Evolutionary conservation across 92 coral and sea anemone species (phyloP), one percentile per base, ranked within the genome.

Genomic region (Zoanthus gigantus): DNA sequence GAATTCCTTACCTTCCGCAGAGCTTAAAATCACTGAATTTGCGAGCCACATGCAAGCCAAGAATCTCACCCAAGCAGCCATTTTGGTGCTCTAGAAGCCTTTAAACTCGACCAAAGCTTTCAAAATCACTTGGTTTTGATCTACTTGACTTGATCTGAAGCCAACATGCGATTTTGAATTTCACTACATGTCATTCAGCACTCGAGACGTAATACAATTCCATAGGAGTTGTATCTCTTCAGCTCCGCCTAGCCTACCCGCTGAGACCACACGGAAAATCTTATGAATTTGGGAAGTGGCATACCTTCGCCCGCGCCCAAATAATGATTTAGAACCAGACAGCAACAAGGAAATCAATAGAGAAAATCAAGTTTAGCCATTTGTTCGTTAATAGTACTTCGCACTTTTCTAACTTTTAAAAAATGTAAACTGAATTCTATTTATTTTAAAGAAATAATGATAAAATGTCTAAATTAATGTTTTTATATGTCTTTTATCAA

Each of bases 221-320:
- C 75, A 81, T 65, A 81, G 29, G 61, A 45, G 75, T 45, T 7
- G 29, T 7, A 42, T 77, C 37, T 54, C 2, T 23, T 17, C 69
- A 63, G 23, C 82, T 77, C 82, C 82, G 67, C 82, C 82, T 44
- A 12, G 44, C 45, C 42, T 0, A 12, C 85, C 46, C 52, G 74
- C 85, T 69, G 85, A 52, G 85, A 66, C 85, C 63, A 66, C 74
- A 66, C 60, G 74, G 58, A 81, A 81, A 50, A 47, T 53, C 85
- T 46, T 10, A 69, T 69, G n/a, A 67, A 69, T 34, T 69, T 69
- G 60, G 75, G 47, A 81, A 65, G 58, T 81, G 30, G 10, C 75
- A 81, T 65, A 31, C 60, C 76, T n/a, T 81, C 65, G 75, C 85
- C 23, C 63, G 47, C 44, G 63, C 85, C 76, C 85, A 66, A 53